phyloP scores from a whole-genome alignment of 2,888 invertebrate genomes.

The Archips crataeganus region DNA sequence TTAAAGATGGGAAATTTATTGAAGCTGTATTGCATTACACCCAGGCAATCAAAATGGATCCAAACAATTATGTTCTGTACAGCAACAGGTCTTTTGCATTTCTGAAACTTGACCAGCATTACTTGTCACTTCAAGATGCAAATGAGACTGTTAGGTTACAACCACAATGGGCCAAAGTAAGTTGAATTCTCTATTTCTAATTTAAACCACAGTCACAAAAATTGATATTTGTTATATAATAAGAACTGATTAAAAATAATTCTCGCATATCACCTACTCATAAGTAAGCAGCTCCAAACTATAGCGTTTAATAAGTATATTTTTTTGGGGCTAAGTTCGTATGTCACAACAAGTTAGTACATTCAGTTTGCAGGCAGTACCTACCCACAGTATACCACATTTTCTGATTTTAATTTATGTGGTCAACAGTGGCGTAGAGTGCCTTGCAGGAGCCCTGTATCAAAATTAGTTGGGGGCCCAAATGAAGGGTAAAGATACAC shows the following conservation, averaged over 20 bases:
- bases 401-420: neutral
- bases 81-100: conserved; percentile 94
- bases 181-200: conserved; percentile 13
- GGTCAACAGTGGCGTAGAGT: too few relatives aligned
- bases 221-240: neutral
- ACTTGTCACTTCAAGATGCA: conserved; percentile 92
- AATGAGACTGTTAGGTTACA: conserved; percentile 90
- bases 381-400: neutral
- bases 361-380: neutral
- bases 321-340: neutral
- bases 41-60: conserved; percentile 91
- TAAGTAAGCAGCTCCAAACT: neutral
- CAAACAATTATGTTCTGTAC: conserved; percentile 89
- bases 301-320: neutral
- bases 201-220: neutral
- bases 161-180: conserved; percentile 92
- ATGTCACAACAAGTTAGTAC: neutral
- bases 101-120: conserved; percentile 91
- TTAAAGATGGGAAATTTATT: conserved; percentile 89
- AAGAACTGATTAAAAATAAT: neutral
- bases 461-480: too few relatives aligned
- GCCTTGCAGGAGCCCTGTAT: too few relatives aligned
- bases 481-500: too few relatives aligned
- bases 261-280: neutral
- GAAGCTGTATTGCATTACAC: conserved; percentile 93